Base-by-base conservation (phyloP, 2,888 invertebrate species). In the Hylaea fasciaria region DNA sequence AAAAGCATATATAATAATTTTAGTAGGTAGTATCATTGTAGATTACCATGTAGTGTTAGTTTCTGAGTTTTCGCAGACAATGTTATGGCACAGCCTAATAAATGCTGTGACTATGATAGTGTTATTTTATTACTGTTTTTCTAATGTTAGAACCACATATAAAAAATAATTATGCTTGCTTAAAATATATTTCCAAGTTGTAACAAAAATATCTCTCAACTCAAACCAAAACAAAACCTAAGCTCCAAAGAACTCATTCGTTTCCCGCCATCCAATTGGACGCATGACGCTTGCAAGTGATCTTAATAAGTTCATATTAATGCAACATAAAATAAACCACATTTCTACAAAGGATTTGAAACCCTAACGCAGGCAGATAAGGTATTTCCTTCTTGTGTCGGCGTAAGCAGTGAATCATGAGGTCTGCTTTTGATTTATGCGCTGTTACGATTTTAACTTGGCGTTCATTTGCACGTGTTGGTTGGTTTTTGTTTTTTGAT, bases 361-460 rank as follows among this genome's bases (percentile, higher is more conserved):
- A 65, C 70, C 54, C 39, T 73, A 57, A 57, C 0, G 10, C 0
- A 11, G 54, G 12, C 32, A 13, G n/a, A 53, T 70, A 71, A 43
- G 54, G 52, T 32, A 16, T 13, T 39, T 53, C 41, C 46, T 57
- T 5, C 9, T 37, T 10, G 16, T 17, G 14, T 13, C 5, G 16
- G 46, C 16, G 5, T 12, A 16, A 12, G 50, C 52, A 48, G 79
- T 85, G 85, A 84, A 79, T 85, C 85, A 85, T 78, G 61, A 51
- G 62, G 60, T 50, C 66, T 69, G 64, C 69, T 64, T 82, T 86
- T 89, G 86, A 88, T 87, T 88, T 86, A 88, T 78, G 69, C 65
- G 65, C 68, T 68, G 76, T 68, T 71, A 74, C 80, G 72, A 72
- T 76, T 83, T 80, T 80, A 84, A 81, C 81, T 81, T 77, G 71